These are phyloP conservation scores for Dysdera silvatica DNA, from an alignment of 1,140 invertebrate genomes.

Conservation along the genomic window DNA sequence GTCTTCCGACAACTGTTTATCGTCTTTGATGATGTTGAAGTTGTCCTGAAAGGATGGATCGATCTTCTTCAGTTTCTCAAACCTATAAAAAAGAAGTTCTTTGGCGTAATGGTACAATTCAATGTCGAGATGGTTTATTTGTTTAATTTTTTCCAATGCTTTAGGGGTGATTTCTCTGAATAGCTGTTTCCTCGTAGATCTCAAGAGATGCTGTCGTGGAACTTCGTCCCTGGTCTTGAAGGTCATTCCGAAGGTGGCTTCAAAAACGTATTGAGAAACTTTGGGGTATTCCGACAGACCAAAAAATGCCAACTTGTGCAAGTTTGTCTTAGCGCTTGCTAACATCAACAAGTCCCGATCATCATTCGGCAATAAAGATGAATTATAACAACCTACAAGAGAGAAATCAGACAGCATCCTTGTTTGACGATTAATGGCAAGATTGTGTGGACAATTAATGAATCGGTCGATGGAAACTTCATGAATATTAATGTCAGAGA, in stretches of 20 bases:
- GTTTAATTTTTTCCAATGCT: slow-evolving; percentile 35
- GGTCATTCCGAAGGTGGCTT: slow-evolving; percentile 42
- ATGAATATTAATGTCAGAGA: slow-evolving; percentile 40
- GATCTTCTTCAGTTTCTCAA: slow-evolving; percentile 61
- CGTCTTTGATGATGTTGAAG: slow-evolving; percentile 30
- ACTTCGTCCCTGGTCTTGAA: slow-evolving; percentile 25
- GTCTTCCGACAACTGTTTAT: slow-evolving; percentile 20
- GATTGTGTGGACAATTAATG: slow-evolving; percentile 42
- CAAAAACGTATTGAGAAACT: slow-evolving; percentile 44
- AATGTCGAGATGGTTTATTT: slow-evolving; percentile 43
- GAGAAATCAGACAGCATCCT: slow-evolving; percentile 44
- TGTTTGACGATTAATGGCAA: slow-evolving; percentile 45
- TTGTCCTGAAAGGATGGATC: slow-evolving; percentile 69
- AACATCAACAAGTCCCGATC: slow-evolving; percentile 38
- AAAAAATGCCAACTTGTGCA: slow-evolving; percentile 44
- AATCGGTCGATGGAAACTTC: slow-evolving; percentile 42
- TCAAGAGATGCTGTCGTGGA: slow-evolving; percentile 2
- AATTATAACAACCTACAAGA: slow-evolving; percentile 45
- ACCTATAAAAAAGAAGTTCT: slow-evolving; percentile 43
- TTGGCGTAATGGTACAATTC: slow-evolving; percentile 46
- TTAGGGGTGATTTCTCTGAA: slow-evolving; percentile 31
- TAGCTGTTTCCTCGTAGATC: slow-evolving; percentile 26
- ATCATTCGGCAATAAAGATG: slow-evolving; percentile 33
- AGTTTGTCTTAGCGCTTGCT: slow-evolving; percentile 45
- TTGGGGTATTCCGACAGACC: slow-evolving; percentile 44